Evolutionary conservation across 2,113 vertebrate species (phyloP), one percentile per base, ranked within the genome.

Genomic region (Forbesichthys agassizii): DNA sequence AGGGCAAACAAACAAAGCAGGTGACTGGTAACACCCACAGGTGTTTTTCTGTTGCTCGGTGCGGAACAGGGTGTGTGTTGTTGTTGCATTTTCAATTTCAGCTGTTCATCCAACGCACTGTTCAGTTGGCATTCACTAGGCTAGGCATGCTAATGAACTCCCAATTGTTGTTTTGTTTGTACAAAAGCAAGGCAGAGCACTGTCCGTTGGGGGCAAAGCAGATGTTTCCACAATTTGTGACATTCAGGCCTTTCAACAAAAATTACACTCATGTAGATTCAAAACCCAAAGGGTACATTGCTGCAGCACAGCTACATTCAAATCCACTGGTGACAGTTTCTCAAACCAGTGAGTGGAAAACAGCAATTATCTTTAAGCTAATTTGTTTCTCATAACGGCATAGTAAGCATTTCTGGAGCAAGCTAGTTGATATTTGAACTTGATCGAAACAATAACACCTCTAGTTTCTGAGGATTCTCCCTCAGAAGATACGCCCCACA

Each of bases 321-420:
- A 42, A 42, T 42, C 36, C 36, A 42, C 36, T 27, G 27, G 27
- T 2, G 20, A 20, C 27, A 27, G 20, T 20, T 20, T 42, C 36
- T 42, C 59, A 59, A 77, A 64, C 3, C n/a, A 81, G 70, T 66
- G 61, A 81, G 70, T 66, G 61, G 77, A 85, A 88, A 73, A 82
- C 64, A 83, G 64, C 79, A 82, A 83, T 86, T 76, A 85, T 67
- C 68, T 68, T 27, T 36, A 62, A 74, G 82, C 80, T 84, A 73
- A 71, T 86, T 74, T 79, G 72, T 68, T 73, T 78, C 74, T 83
- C 84, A 27, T 3, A 27, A 27, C 27, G 2, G 27, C 27, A 27
- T 27, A 27, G 27, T 27, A 27, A 27, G 27, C 27, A 2, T 27
- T 2, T 27, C 27, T 27, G 27, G 27, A 27, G 27, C 27, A 27